Percentiles rank a stretch among this genome's conserved stretches.
Conservation (phyloP, 37 sponge, comb jelly and placozoan species). For the Dysidea cf. avara region DNA sequence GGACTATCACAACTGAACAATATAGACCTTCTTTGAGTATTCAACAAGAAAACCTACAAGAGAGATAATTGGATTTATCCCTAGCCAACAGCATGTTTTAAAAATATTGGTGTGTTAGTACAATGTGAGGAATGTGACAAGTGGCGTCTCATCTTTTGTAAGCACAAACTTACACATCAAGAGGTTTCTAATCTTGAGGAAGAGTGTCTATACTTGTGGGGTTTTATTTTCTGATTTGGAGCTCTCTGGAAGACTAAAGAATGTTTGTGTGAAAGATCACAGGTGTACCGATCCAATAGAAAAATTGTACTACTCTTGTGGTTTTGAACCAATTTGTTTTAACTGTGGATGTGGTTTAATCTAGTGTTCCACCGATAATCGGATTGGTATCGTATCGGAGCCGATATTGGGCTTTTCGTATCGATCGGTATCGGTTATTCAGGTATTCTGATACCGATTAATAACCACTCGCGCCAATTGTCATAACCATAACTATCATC, state of each 20-base stretch:
- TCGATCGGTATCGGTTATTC: no score
- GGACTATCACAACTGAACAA: no score
- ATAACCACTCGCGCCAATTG: no score
- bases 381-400: no score
- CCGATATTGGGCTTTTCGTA: no score
- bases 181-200: constrained; percentile 4
- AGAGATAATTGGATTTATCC: constrained; percentile 20
- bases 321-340: constrained; percentile 44
- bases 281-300: constrained; percentile 32
- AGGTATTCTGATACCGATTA: no score
- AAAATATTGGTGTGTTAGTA: constrained; percentile 25
- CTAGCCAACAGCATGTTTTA: constrained; percentile 42
- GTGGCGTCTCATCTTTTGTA: constrained; percentile 40
- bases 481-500: no score
- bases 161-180: constrained; percentile 21
- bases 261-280: constrained; percentile 17
- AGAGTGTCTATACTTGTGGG: constrained; percentile 33
- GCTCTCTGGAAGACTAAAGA: background rate
- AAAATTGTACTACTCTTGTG: constrained; percentile 45
- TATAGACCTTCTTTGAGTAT: constrained; percentile 15
- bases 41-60: no score
- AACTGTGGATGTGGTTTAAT: no score
- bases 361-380: no score
- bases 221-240: constrained; percentile 34
- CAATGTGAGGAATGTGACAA: constrained; percentile 47